Percentiles rank a stretch among this genome's conserved stretches.
These are phyloP conservation scores for Baronia brevicornis DNA, from an alignment of 2,888 invertebrate genomes.

Conservation along the genomic window DNA sequence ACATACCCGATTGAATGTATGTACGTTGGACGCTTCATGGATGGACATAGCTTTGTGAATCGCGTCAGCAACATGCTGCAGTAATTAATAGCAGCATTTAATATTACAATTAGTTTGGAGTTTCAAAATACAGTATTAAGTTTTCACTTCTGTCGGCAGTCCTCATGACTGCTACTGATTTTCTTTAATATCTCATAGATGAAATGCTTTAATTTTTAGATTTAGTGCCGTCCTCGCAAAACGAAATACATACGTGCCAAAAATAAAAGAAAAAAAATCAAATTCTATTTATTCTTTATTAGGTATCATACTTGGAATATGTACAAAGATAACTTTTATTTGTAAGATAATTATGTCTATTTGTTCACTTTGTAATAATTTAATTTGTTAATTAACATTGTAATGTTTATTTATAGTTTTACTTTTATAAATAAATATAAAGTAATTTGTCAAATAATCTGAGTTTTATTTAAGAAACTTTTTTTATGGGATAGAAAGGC, in stretches of 20 bases:
- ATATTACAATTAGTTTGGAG: too few species aligned
- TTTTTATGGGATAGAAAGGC: too few species aligned
- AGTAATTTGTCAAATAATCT: conserved; percentile 41
- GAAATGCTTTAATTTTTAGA: conserved; percentile 23
- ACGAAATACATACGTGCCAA: conserved; percentile 60
- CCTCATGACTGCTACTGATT: too few species aligned
- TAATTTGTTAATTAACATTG: conserved; percentile 34
- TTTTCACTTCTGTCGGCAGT: too few species aligned
- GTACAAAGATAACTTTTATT: conserved; percentile 18
- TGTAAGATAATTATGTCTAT: conserved; percentile 2
- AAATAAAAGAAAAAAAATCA: conserved; percentile 50
- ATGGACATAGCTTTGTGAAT: too few species aligned
- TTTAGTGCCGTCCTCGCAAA: conserved; percentile 60
- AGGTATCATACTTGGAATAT: conserved; percentile 22
- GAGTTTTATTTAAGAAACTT: conserved; percentile 28
- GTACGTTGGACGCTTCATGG: too few species aligned
- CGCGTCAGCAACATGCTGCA: too few species aligned
- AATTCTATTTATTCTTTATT: conserved; percentile 25
- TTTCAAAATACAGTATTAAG: too few species aligned
- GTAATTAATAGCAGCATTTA: too few species aligned
- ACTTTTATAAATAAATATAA: conserved; percentile 62
- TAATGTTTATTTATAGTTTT: conserved; percentile 34
- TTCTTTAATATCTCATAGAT: too few species aligned
- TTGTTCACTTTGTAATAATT: conserved; percentile 19
- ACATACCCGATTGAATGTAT: too few species aligned